Conservation (phyloP, 2,888 invertebrate genomes). For the Orchesella flavescens region DNA sequence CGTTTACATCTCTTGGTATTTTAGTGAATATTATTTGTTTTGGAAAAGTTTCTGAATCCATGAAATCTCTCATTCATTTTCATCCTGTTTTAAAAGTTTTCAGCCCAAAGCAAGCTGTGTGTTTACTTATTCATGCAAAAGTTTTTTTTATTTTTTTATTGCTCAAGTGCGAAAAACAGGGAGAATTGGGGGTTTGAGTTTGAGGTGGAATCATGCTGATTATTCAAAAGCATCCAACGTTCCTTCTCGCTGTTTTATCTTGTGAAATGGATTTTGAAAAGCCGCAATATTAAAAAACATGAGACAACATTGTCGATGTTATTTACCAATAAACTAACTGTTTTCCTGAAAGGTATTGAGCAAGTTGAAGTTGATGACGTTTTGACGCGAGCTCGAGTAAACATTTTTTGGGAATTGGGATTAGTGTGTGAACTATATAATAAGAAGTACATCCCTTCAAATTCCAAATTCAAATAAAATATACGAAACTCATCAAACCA, state of each 20-base stretch:
- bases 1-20: slow-evolving; percentile 18
- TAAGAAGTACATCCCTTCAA: too few relatives aligned
- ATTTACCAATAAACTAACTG: too few relatives aligned
- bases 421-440: too few relatives aligned
- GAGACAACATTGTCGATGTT: slow-evolving; percentile 9
- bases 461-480: too few relatives aligned
- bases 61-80: background rate
- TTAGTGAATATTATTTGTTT: background rate
- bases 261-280: slow-evolving; percentile 24
- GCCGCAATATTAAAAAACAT: slow-evolving; percentile 22
- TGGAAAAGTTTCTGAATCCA: slow-evolving; percentile 13
- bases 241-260: background rate
- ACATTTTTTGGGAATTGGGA: too few relatives aligned
- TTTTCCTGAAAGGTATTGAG: too few relatives aligned
- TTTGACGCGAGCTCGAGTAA: too few relatives aligned
- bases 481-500: slow-evolving; percentile 43
- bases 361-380: too few relatives aligned
- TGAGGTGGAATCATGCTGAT: slow-evolving; percentile 58
- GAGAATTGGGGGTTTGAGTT: background rate
- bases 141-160: too few relatives aligned
- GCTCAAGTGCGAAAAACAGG: slow-evolving; percentile 46
- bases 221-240: slow-evolving; percentile 31
- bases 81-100: slow-evolving; percentile 4
- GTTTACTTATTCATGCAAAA: too few relatives aligned
- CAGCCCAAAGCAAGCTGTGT: too few relatives aligned